These are phyloP conservation scores for Cheilosia variabilis DNA, from an alignment of 2,888 invertebrate genomes.

Conservation along the genomic window DNA sequence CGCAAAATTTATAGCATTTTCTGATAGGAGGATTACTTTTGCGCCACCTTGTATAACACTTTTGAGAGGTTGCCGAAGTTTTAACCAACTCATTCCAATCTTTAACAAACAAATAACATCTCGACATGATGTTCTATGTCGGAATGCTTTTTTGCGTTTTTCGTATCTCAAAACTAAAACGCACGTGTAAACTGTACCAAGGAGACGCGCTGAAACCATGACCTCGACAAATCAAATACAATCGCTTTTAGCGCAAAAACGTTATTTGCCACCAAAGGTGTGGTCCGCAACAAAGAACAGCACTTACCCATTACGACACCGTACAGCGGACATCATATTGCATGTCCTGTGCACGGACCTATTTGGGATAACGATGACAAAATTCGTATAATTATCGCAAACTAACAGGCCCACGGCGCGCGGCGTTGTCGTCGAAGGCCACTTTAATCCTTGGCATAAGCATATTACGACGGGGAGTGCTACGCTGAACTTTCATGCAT, in stretches of 20 bases:
- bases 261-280: slow-evolving; percentile 66
- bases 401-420: slow-evolving; percentile 30
- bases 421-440: slow-evolving; percentile 1
- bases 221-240: slow-evolving; percentile 72
- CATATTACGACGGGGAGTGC: slow-evolving; percentile 33
- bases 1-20: too few species aligned
- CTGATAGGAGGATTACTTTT: too few species aligned
- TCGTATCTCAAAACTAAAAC: slow-evolving; percentile 7
- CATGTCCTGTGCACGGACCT: slow-evolving; percentile 55
- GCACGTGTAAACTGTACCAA: slow-evolving; percentile 21
- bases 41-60: too few species aligned
- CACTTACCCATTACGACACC: slow-evolving; percentile 43
- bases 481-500: slow-evolving; percentile 40
- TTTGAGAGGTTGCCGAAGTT: too few species aligned
- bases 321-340: slow-evolving; percentile 34
- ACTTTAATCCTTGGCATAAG: slow-evolving; percentile 48
- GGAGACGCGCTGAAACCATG: slow-evolving; percentile 44
- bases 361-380: slow-evolving; percentile 57
- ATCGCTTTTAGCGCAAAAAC: slow-evolving; percentile 51
- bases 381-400: slow-evolving; percentile 64
- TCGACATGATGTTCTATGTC: slow-evolving; percentile 13
- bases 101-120: background rate
- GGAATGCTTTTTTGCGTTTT: slow-evolving; percentile 20
- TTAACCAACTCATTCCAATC: too few species aligned
- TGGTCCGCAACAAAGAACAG: slow-evolving; percentile 54